phyloP scores from a whole-genome alignment of 92 coral and sea anemone species.

The Isaurus tuberculatus region DNA sequence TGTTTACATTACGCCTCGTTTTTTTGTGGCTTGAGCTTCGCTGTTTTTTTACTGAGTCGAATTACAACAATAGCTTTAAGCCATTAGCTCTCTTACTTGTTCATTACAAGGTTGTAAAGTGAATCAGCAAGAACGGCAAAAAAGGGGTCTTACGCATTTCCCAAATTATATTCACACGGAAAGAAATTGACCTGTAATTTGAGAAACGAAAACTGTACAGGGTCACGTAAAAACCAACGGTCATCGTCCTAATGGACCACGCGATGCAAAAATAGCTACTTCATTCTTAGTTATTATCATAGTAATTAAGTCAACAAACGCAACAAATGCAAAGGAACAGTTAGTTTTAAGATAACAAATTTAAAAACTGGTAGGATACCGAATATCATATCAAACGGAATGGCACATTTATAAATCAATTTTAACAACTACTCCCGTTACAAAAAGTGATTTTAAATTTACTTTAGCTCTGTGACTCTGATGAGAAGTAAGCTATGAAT shows the following conservation, averaged over 20 bases:
- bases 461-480: neutral
- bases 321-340: neutral
- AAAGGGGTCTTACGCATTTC: neutral
- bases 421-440: too few species aligned
- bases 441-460: too few species aligned
- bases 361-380: neutral
- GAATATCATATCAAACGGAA: neutral
- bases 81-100: neutral
- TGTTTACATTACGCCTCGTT: too few species aligned
- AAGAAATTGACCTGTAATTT: neutral
- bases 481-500: neutral
- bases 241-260: too few species aligned
- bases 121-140: neutral
- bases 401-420: too few species aligned
- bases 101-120: neutral
- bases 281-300: neutral
- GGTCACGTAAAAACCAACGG: neutral
- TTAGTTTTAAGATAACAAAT: neutral
- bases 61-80: neutral
- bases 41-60: neutral
- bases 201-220: neutral
- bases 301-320: neutral
- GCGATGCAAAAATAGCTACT: neutral
- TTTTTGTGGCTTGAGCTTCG: too few species aligned
- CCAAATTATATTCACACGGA: neutral